These are phyloP conservation scores for Gobio occitaniae DNA, from an alignment of 2,797 vertebrate genomes.

Conservation along the genomic window DNA sequence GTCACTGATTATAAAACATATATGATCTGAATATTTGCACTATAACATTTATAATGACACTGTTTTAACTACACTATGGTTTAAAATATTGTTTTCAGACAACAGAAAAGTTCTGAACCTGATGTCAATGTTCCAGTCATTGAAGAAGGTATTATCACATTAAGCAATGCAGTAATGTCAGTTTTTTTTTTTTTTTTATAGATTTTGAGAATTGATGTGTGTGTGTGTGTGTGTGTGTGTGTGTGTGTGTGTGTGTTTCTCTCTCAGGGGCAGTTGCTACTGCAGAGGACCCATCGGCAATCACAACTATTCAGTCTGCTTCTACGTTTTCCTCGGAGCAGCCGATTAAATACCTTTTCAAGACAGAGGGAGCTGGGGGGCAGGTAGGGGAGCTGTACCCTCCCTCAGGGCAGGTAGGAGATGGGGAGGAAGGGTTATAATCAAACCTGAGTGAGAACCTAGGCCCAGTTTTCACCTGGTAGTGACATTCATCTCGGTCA, in stretches of 20 bases:
- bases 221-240: neutral
- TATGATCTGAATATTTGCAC: neutral
- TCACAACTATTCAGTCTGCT: slow-evolving; percentile 92
- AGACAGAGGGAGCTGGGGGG: slow-evolving; percentile 89
- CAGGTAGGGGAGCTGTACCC: slow-evolving; percentile 82
- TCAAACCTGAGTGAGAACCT: slow-evolving; percentile 7
- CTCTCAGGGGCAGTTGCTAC: slow-evolving; percentile 90
- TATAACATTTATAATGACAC: neutral
- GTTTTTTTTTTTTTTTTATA: neutral
- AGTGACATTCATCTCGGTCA: neutral
- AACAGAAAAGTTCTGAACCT: slow-evolving; percentile 63
- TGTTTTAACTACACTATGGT: neutral
- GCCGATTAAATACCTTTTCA: slow-evolving; percentile 94
- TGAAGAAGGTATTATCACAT: slow-evolving; percentile 60
- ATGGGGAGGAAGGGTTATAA: slow-evolving; percentile 26
- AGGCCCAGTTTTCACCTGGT: slow-evolving; percentile 11
- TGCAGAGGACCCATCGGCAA: slow-evolving; percentile 92
- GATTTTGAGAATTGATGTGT: slow-evolving; percentile 29
- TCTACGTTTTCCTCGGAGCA: slow-evolving; percentile 90
- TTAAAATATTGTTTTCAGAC: slow-evolving; percentile 53
- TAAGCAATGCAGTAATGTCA: neutral
- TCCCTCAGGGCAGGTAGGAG: slow-evolving; percentile 66
- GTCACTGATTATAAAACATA: neutral
- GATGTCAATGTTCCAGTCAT: slow-evolving; percentile 62
- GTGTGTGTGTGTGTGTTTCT: neutral